Conservation (phyloP, 2,113 vertebrate genomes). For the Chlorodrepanis virens region DNA sequence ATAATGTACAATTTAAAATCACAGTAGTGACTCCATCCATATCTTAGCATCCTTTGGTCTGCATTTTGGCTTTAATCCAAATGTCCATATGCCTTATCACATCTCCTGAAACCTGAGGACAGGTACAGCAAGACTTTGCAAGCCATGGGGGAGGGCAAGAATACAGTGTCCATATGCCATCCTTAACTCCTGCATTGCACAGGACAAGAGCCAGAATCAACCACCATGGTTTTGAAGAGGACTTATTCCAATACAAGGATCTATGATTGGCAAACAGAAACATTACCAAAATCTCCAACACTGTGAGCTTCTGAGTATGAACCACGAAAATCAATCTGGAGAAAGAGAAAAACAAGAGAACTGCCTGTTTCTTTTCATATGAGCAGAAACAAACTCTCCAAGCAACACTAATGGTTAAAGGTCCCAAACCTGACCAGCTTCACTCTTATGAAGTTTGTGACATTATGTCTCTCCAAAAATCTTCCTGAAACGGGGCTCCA, state of each 20-base stretch:
- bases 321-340: conserved; percentile 76
- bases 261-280: not conserved
- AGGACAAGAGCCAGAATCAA: not conserved
- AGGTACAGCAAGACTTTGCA: not conserved
- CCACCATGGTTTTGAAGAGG: not conserved
- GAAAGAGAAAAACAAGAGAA: conserved; percentile 15
- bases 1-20: not conserved
- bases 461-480: not conserved
- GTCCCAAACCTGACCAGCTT: not conserved
- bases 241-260: not conserved
- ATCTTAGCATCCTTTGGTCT: not conserved
- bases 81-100: not conserved
- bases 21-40: not conserved
- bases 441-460: not conserved
- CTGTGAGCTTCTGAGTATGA: conserved; percentile 74
- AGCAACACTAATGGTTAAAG: not conserved
- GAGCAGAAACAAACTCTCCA: not conserved
- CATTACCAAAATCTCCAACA: conserved; percentile 77
- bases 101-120: not conserved
- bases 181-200: not conserved
- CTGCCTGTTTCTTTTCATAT: not conserved
- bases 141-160: not conserved
- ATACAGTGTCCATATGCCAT: not conserved
- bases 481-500: not conserved
- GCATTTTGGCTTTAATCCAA: not conserved